These are phyloP conservation scores for Noctua pronuba DNA, from an alignment of 2,888 invertebrate species.

Conservation along the genomic window DNA sequence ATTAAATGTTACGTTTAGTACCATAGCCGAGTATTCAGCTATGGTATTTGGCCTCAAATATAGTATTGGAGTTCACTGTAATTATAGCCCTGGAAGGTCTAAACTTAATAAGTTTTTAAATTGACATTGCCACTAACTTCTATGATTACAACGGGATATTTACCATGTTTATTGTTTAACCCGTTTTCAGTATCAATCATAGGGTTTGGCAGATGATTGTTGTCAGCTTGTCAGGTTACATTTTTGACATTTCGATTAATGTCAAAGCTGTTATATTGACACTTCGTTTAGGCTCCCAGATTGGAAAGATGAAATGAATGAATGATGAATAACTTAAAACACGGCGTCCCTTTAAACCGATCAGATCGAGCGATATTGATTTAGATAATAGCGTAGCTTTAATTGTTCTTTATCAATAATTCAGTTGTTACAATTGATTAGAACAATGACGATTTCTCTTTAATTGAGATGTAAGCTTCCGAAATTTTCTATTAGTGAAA, in stretches of 20 bases:
- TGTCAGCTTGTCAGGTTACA: background rate
- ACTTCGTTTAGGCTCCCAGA: background rate
- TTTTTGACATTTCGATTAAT: background rate
- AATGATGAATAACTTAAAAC: background rate
- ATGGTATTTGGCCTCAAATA: background rate
- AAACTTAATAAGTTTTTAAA: no score
- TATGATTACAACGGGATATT: no score
- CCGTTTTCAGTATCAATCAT: background rate
- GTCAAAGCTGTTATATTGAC: background rate
- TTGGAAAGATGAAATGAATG: no score
- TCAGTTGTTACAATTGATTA: background rate
- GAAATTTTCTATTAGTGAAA: background rate
- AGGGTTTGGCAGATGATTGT: background rate
- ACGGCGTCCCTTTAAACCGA: background rate
- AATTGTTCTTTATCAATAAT: background rate
- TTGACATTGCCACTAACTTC: no score
- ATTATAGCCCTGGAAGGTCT: background rate
- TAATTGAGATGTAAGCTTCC: slow-evolving; percentile 16
- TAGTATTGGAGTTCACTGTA: background rate
- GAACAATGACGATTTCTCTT: slow-evolving; percentile 24
- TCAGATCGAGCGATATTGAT: slow-evolving; percentile 10
- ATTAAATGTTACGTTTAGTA: background rate
- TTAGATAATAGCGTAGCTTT: slow-evolving; percentile 1
- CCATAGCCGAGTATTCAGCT: background rate
- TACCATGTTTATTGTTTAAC: no score